Base-by-base conservation (phyloP, 2,797 vertebrate genomes). In the Margarornis squamiger region DNA sequence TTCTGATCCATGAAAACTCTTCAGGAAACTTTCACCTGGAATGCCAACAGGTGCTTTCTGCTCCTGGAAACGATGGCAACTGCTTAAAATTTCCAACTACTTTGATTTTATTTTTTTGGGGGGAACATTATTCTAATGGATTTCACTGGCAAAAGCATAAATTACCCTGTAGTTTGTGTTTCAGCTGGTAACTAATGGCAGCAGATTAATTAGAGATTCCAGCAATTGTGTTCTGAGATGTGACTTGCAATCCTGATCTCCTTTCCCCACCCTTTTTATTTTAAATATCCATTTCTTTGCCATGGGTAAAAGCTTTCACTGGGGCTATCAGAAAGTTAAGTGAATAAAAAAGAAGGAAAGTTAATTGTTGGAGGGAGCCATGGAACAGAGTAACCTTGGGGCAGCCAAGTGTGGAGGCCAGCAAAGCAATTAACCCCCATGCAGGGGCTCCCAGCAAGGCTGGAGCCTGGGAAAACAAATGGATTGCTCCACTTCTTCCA, bases 101-200 rank as follows among this genome's bases (percentile, higher is more conserved):
- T 73, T 54, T 17, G 23, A 27, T 59, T 72, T 65, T 49, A 61
- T 54, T 39, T 72, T 22, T 49, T 39, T 39, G 59, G 14, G 34
- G 59, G 14, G 34, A 83, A 57, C 41, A 72, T 80, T 92, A 51
- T 68, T 87, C 48, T 91, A 92, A 93, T 27, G 30, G 34, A 49
- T 46, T 61, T 85, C 85, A 76, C 82, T 78, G 75, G 15, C n/a
- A 84, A 87, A 79, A 77, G 8, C 3, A 2, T 34, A 74, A 92
- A 55, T 30, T 71, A 36, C 19, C 10, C 14, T 32, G 7, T 9
- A 59, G 52, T 59, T 83, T 79, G 21, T 54, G 30, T 75, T 86
- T 82, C 72, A 76, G 74, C 74, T 67, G 48, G 79, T 95, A 96
- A 95, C 88, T 97, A 97, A 96, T 82, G 91, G 70, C 68, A 89